phyloP scores from a whole-genome alignment of 2,797 vertebrate species.

The Myotis vivesi region DNA sequence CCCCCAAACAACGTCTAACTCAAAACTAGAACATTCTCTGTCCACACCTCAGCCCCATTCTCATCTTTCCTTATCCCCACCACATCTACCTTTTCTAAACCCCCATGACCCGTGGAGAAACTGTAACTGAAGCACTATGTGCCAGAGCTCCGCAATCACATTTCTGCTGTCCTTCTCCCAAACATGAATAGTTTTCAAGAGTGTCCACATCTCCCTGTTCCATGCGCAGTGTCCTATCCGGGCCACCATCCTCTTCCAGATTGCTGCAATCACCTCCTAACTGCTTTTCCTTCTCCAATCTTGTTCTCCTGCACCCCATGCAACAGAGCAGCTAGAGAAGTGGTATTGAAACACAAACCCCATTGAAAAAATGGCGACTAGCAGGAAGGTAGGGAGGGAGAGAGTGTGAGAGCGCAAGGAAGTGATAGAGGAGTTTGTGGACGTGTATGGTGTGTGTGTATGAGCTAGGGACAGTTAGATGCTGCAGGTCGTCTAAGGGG shows the following conservation, averaged over 20 bases:
- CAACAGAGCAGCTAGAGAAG: background rate
- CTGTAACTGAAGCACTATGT: background rate
- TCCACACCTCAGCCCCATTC: background rate
- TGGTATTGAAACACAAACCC: background rate
- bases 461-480: too few relatives aligned
- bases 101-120: accelerated
- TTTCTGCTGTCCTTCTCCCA: background rate
- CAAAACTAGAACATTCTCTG: background rate
- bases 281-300: background rate
- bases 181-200: background rate
- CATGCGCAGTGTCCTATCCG: too few relatives aligned
- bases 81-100: background rate
- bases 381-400: too few relatives aligned
- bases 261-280: too few relatives aligned
- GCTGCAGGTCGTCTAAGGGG: too few relatives aligned
- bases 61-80: background rate
- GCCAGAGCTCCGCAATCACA: background rate
- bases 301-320: background rate
- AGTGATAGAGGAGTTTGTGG: too few relatives aligned
- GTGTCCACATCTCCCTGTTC: background rate
- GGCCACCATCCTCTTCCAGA: background rate
- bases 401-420: too few relatives aligned
- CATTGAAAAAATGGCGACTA: too few relatives aligned
- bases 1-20: background rate
- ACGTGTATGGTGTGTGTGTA: too few relatives aligned